Base-by-base conservation (phyloP, 2,888 invertebrate species). In the Agriopis aurantiaria region DNA sequence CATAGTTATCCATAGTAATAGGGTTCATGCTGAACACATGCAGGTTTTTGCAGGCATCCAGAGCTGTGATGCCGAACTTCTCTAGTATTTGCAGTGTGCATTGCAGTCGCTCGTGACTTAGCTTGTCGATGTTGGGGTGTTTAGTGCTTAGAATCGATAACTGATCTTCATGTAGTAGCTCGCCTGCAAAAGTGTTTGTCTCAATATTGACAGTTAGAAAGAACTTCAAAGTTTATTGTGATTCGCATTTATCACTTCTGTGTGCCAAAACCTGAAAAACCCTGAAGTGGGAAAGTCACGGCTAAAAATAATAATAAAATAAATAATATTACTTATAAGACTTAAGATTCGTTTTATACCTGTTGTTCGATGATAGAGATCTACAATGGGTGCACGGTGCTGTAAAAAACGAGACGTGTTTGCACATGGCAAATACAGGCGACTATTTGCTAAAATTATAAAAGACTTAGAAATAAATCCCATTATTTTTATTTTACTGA, bases 1-100 rank as follows among this genome's bases (percentile, higher is more conserved):
- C 95, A 77, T 96, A 96, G 79, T 96, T 96, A 61, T 95, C 95
- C 78, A 96, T 84, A 45, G 95, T 95, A 40, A 95, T 87, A 1
- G 95, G 92, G 78, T 95, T 95, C 83, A 95, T 91, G 64, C 92
- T 93, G n/a, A 96, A 91, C 4, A 96, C 81, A 83, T 95, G 93
- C 0, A 95, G 95, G 76, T 95, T 90, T 2, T 85, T 72, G 52
- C 95, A 88, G 14, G 96, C 95, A 41, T 96, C 95, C 40, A 91
- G 77, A 2, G 94, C 85, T 0, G 88, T 86, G 63, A 95, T 95
- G 6, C 92, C 89, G 53, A 95, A 90, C 74, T 91, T 91, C 63
- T 87, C 72, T 56, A 93, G 75, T 74, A 91, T 87, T 67, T 90
- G 82, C 45, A 94, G 76, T 1, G 88, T 85, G 58, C 80, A 86